Evolutionary conservation across 1,140 invertebrate species (phyloP).

Genomic region (Leptinotarsa lineolata): DNA sequence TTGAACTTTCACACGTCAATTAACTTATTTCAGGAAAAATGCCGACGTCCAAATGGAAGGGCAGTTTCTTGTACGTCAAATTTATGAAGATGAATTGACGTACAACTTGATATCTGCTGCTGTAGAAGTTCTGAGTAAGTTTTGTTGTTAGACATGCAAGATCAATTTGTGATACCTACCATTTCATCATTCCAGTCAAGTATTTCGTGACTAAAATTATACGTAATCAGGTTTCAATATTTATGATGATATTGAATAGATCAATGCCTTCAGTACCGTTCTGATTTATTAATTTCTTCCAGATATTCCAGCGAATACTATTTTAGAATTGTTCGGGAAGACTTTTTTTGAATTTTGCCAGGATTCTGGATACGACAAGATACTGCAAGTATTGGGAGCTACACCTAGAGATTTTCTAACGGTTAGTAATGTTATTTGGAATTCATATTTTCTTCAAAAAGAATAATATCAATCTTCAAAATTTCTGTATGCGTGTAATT

Average conservation of each 20-base stretch:
- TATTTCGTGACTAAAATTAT: no score
- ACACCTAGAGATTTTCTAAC: conserved; percentile 90
- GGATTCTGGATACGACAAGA: conserved; percentile 92
- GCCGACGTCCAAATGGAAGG: conserved; percentile 93
- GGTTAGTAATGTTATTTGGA: conserved; percentile 59
- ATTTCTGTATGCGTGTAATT: no score
- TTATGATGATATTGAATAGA: neutral
- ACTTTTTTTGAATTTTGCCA: conserved; percentile 95
- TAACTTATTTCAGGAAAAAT: conserved; percentile 72
- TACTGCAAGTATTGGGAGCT: conserved; percentile 89
- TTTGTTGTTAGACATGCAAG: no score
- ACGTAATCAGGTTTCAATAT: neutral
- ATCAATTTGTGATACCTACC: no score
- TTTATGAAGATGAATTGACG: conserved; percentile 94
- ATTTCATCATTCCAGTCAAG: no score
- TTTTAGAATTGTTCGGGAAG: conserved; percentile 90
- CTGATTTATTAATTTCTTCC: conserved; percentile 26
- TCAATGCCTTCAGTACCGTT: neutral
- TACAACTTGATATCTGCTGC: conserved; percentile 92
- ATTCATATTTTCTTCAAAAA: no score
- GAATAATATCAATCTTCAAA: no score
- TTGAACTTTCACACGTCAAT: neutral
- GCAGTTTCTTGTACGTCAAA: conserved; percentile 89
- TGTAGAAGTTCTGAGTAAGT: conserved; percentile 85
- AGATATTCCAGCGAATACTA: conserved; percentile 90